Conservation (phyloP, 2,888 invertebrate genomes). For the Anagyrus pseudococci region DNA sequence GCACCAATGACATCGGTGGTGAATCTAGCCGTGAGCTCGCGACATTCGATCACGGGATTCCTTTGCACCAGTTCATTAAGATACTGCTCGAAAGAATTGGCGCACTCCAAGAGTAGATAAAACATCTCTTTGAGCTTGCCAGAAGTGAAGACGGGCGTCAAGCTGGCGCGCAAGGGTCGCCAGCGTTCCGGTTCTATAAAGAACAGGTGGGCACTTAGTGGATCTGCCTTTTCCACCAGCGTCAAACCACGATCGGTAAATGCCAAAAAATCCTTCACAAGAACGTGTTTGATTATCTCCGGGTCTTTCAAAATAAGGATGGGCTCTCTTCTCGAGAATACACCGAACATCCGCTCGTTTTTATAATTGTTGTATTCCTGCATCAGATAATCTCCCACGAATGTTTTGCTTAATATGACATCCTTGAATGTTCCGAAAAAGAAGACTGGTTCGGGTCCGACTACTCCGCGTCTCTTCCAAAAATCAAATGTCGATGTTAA, state of each 20-base stretch:
- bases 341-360: constrained; percentile 53
- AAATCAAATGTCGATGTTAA: constrained; percentile 53
- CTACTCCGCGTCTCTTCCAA: constrained; percentile 59
- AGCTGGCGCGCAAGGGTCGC: constrained; percentile 62
- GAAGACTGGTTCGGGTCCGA: constrained; percentile 54
- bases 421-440: constrained; percentile 57
- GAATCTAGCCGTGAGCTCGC: constrained; percentile 57
- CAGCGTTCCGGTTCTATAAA: constrained; percentile 61
- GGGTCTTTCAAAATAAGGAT: constrained; percentile 55
- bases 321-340: constrained; percentile 45
- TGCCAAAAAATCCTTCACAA: constrained; percentile 61
- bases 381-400: constrained; percentile 6
- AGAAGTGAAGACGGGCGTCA: constrained; percentile 64
- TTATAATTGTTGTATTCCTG: constrained; percentile 34
- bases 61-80: constrained; percentile 50
- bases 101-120: constrained; percentile 61
- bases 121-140: constrained; percentile 65
- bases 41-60: constrained; percentile 45
- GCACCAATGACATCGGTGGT: constrained; percentile 62
- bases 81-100: constrained; percentile 58
- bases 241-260: constrained; percentile 50
- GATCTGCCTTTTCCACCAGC: constrained; percentile 54
- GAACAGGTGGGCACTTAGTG: constrained; percentile 60
- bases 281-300: constrained; percentile 56
- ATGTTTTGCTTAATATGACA: constrained; percentile 21